Evolutionary conservation across 2,113 vertebrate species (phyloP), one percentile per base, ranked within the genome.

Genomic region (Syrmaticus mikado): DNA sequence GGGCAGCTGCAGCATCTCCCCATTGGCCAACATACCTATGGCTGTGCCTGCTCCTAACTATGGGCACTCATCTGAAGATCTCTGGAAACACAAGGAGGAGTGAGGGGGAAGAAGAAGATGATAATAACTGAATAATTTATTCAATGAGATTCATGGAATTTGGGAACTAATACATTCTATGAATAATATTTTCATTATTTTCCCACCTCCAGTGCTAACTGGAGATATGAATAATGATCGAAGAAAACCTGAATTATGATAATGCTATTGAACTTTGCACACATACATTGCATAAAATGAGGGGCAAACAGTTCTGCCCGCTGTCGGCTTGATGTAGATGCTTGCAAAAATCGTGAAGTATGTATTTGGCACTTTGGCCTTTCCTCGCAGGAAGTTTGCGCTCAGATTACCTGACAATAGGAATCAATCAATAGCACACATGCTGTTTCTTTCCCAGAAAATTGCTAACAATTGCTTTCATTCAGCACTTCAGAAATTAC

Each of bases 181-280:
- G 96, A 96, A 96, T 95, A 97, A 92, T 90, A 88, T 94, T 94
- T 93, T 95, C 91, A 91, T 94, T 94, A 88, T 95, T 87, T 94
- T 88, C n/a, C 62, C 43, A 75, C 60, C 27, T 93, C 61, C 24
- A 83, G 24, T 2, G 13, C 64, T 85, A 95, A 72, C 61, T 93
- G 89, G 92, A 88, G 76, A 83, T 90, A 94, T 84, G 85, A 96
- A 93, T 96, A 91, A 89, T 78, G 92, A 94, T 53, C 75, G 92
- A 95, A 84, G 87, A 21, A 91, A 95, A 81, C 62, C 88, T 94
- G 70, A 87, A 81, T 89, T 89, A 67, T 71, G 89, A 87, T 82
- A 93, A 57, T 45, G n/a, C 48, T 78, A 45, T 68, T 77, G 85
- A 94, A 93, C 73, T 90, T 78, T 48, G 48, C 61, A 82, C 83